Evolutionary conservation across 1,140 invertebrate species (phyloP).

Genomic region (Ceratina calcarata): DNA sequence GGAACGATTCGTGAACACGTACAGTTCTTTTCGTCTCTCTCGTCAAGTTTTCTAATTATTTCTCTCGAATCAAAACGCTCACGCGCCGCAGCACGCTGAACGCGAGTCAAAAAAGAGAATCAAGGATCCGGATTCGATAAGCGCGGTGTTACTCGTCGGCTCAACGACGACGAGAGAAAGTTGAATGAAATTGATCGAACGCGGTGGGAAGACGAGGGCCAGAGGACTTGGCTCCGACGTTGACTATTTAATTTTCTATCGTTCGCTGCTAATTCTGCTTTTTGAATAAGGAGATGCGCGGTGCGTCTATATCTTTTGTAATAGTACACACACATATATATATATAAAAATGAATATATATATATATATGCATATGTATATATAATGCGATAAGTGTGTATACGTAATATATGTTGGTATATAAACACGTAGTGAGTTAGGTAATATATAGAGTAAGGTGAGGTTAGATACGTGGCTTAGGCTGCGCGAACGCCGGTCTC

Average conservation of each 20-base stretch:
- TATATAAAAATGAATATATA: constrained; percentile 61
- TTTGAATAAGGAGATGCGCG: constrained; percentile 74
- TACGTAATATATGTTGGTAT: constrained; percentile 77
- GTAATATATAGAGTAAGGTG: constrained; percentile 81
- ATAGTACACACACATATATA: not conserved
- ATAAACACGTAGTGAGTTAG: constrained; percentile 80
- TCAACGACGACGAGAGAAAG: not conserved
- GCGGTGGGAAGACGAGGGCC: constrained; percentile 10
- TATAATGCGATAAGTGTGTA: constrained; percentile 58
- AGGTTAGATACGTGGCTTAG: constrained; percentile 81
- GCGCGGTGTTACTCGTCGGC: too few species aligned
- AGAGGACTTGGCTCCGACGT: too few species aligned
- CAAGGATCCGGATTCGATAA: too few species aligned
- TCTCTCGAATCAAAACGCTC: too few species aligned
- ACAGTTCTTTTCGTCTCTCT: too few species aligned
- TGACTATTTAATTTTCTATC: not conserved
- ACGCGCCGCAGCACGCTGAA: too few species aligned
- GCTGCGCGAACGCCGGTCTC: constrained; percentile 79
- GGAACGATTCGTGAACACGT: too few species aligned
- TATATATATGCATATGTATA: constrained; percentile 54
- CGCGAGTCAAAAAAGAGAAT: too few species aligned
- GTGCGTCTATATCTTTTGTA: constrained; percentile 68
- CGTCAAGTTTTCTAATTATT: too few species aligned
- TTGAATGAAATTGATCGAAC: constrained; percentile 12
- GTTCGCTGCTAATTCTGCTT: constrained; percentile 30